Evolutionary conservation across 1,140 invertebrate genomes (phyloP), one percentile per base, ranked within the genome.

Genomic region (Belonocnema kinseyi): DNA sequence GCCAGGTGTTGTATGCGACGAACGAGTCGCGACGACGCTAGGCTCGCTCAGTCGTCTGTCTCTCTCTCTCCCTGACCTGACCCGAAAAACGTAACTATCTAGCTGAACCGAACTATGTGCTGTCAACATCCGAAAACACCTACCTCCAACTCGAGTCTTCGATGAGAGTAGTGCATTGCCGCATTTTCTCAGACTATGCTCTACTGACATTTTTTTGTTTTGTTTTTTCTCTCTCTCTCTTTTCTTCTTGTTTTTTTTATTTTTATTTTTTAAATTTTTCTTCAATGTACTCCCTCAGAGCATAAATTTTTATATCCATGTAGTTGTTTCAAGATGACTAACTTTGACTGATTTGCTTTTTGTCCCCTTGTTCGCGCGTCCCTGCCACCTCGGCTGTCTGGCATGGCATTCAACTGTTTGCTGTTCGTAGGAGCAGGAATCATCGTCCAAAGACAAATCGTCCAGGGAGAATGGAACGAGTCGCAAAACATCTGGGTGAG

Each of bases 391-490:
- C 90, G 89, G 82, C 87, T 92, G 90, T 88, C 92, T 93, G 92
- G 90, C 90, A 92, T 92, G 91, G 91, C 90, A 92, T 90, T 91
- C 91, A 92, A 90, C 90, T 89, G 90, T 92, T 92, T 93, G 93
- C 92, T 93, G 92, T 93, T 93, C 92, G 91, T 93, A 94, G 93
- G 93, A 94, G 88, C 93, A 93, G 88, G 90, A 90, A 82, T 85
- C 86, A 76, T 85, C 86, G 76, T 85, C 90, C 87, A 92, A 92
- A 90, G 92, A 92, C 83, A 92, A 92, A 86, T 83, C 86, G 51
- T 85, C 88, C 78, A 93, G 91, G 88, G 93, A 94, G 87, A 94
- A 94, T 92, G 93, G 93, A 77, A 92, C 90, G 74, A 92, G 91
- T 78, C 89, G 92, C 72, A 91, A 91, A 85, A 87, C 89, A 14